Conservation (phyloP, 2,888 invertebrate species). For the Noctua janthina region DNA sequence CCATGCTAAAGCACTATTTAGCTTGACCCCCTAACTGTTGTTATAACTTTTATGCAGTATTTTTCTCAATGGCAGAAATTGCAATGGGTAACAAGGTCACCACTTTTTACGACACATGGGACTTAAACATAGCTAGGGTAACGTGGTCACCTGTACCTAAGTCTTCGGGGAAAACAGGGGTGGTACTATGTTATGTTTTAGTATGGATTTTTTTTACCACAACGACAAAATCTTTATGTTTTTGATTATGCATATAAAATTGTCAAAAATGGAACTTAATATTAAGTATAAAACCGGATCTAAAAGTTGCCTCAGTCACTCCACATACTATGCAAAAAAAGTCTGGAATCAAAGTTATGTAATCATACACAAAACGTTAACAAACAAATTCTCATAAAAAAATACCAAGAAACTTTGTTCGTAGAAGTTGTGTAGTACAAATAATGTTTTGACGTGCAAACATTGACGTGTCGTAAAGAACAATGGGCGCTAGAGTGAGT, state of each 20-base stretch:
- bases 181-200: background rate
- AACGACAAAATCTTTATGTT: background rate
- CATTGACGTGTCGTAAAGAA: constrained; percentile 42
- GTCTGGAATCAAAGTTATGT: background rate
- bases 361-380: background rate
- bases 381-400: background rate
- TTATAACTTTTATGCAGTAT: background rate
- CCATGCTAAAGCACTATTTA: background rate
- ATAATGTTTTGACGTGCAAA: background rate
- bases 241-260: background rate
- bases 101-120: background rate
- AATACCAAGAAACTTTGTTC: background rate
- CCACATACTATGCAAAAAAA: background rate
- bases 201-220: background rate
- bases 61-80: background rate
- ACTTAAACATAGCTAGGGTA: background rate
- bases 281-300: background rate
- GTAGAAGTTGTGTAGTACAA: background rate
- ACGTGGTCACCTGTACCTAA: background rate
- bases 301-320: background rate
- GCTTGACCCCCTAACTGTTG: background rate
- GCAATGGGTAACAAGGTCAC: background rate
- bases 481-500: constrained; percentile 61
- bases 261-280: background rate
- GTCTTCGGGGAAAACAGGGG: background rate